Evolutionary conservation across 2,113 vertebrate species (phyloP).

Genomic region (Cyprinus carpio): DNA sequence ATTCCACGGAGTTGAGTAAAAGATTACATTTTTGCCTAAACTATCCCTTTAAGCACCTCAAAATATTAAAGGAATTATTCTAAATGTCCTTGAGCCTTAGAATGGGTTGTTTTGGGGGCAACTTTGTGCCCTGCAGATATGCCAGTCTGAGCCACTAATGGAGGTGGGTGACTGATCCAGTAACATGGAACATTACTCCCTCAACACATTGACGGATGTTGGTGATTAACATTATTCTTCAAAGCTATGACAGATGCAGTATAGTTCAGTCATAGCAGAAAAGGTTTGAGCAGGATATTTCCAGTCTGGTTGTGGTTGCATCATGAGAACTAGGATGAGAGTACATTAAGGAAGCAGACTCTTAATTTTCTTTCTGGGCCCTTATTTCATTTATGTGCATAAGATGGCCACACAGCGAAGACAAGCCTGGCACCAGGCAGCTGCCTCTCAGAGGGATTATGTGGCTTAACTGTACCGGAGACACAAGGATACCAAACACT

Average conservation of each 20-base stretch:
- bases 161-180: conserved; percentile 44
- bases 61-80: neutral
- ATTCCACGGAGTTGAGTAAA: neutral
- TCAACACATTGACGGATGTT: conserved; percentile 60
- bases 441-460: conserved; percentile 71
- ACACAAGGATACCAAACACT: conserved; percentile 70
- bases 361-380: conserved; percentile 27
- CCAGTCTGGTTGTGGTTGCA: neutral
- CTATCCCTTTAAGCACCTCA: neutral
- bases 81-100: neutral
- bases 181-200: conserved; percentile 64
- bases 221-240: conserved; percentile 27
- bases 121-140: conserved; percentile 47
- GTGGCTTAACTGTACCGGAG: conserved; percentile 79
- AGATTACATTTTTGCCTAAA: neutral
- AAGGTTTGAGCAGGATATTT: neutral
- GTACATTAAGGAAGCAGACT: neutral
- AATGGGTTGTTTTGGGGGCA: neutral
- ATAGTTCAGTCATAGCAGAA: neutral
- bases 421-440: conserved; percentile 63
- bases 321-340: neutral
- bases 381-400: conserved; percentile 66
- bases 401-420: conserved; percentile 67
- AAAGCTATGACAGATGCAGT: conserved; percentile 16
- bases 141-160: conserved; percentile 53